Conservation (phyloP, 1,140 invertebrate species). For the Callitettix versicolor region DNA sequence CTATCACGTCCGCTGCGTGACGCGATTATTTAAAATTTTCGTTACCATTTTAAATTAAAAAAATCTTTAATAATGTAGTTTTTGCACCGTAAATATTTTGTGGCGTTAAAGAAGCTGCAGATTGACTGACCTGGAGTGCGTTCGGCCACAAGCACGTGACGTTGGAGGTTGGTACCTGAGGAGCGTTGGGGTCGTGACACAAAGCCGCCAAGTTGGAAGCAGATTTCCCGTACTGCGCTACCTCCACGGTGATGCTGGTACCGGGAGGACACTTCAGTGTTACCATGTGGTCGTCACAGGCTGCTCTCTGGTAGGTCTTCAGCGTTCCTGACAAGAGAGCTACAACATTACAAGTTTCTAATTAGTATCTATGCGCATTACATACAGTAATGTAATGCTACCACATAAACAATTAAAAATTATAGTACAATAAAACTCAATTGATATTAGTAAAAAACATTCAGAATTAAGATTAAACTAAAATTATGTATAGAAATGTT, state of each 20-base stretch:
- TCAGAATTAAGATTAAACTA: no score
- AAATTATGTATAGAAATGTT: no score
- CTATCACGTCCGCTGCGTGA: no score
- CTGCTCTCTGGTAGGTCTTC: constrained; percentile 73
- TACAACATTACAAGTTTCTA: constrained; percentile 39
- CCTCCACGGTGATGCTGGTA: constrained; percentile 76
- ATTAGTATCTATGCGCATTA: no score
- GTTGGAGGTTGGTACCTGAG: constrained; percentile 25
- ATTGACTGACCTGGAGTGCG: constrained; percentile 42
- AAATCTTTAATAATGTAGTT: no score
- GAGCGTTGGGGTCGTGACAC: constrained; percentile 25
- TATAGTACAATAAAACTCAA: no score
- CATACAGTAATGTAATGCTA: no score
- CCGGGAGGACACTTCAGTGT: constrained; percentile 72
- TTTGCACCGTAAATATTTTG: no score
- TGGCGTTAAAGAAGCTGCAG: not conserved
- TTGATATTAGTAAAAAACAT: no score
- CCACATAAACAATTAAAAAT: no score
- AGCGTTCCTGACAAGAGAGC: constrained; percentile 78
- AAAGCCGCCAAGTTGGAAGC: constrained; percentile 31
- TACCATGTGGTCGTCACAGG: constrained; percentile 78
- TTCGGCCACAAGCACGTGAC: constrained; percentile 41
- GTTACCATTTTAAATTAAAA: no score
- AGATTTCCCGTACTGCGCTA: constrained; percentile 53
- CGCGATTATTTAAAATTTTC: no score